These are phyloP conservation scores for Channa striata DNA, from an alignment of 2,797 vertebrate genomes.

Conservation along the genomic window DNA sequence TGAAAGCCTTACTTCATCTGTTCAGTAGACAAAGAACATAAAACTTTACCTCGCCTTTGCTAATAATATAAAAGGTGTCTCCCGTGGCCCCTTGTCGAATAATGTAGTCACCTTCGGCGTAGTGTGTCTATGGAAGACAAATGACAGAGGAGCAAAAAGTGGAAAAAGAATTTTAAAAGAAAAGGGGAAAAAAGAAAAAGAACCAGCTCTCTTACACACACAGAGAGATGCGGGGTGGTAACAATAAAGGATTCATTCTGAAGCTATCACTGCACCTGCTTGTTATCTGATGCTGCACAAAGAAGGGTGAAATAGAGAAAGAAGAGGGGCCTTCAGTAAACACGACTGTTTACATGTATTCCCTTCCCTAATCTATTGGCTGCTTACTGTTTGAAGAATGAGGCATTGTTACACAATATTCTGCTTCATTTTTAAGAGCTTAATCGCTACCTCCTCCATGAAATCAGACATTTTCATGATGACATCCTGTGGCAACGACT, in stretches of 20 bases:
- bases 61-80: slow-evolving; percentile 84
- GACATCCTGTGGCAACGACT: slow-evolving; percentile 78
- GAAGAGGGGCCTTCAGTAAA: slow-evolving; percentile 4
- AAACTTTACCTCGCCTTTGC: slow-evolving; percentile 81
- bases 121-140: slow-evolving; percentile 70
- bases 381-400: slow-evolving; percentile 40
- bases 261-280: slow-evolving; percentile 6
- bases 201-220: background rate
- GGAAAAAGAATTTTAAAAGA: slow-evolving; percentile 4
- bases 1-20: slow-evolving; percentile 31
- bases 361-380: slow-evolving; percentile 29
- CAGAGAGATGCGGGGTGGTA: background rate
- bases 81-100: slow-evolving; percentile 76
- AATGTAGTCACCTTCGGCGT: slow-evolving; percentile 80
- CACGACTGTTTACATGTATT: slow-evolving; percentile 39
- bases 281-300: slow-evolving; percentile 26
- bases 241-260: slow-evolving; percentile 13
- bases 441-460: slow-evolving; percentile 80
- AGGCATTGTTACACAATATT: slow-evolving; percentile 12
- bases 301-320: slow-evolving; percentile 27
- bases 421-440: slow-evolving; percentile 25
- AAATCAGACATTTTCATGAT: slow-evolving; percentile 80
- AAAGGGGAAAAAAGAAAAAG: background rate
- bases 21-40: slow-evolving; percentile 20
- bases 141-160: slow-evolving; percentile 25